phyloP scores from a whole-genome alignment of 2,113 vertebrate species.

The Chaetops frenatus region DNA sequence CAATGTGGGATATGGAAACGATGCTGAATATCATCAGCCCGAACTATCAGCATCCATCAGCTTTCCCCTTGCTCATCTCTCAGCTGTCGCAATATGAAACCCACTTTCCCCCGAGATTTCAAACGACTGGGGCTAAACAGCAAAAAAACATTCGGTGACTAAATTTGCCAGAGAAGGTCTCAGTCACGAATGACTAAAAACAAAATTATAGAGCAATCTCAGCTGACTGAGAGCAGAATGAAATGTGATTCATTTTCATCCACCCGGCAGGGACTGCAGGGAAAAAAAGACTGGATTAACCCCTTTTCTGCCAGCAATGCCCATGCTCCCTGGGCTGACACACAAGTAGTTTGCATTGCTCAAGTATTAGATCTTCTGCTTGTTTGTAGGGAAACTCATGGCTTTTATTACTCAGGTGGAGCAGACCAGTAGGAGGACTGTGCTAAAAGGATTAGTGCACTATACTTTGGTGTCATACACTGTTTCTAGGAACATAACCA shows the following conservation, averaged over 20 bases:
- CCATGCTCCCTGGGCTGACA: neutral
- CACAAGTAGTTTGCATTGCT: neutral
- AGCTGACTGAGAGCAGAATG: conserved; percentile 66
- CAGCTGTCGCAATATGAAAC: conserved; percentile 53
- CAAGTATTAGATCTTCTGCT: neutral
- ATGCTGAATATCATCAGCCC: conserved; percentile 40
- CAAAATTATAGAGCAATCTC: conserved; percentile 74
- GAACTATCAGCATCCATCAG: conserved; percentile 63
- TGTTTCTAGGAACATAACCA: neutral
- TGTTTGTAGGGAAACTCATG: neutral
- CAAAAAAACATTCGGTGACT: conserved; percentile 61
- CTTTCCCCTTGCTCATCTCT: conserved; percentile 59
- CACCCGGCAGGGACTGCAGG: conserved; percentile 36
- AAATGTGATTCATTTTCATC: conserved; percentile 74
- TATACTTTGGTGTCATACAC: neutral
- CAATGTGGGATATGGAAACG: conserved; percentile 54
- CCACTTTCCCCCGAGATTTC: conserved; percentile 46
- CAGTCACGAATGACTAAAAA: conserved; percentile 74
- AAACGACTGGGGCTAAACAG: conserved; percentile 54
- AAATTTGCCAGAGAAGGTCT: conserved; percentile 70
- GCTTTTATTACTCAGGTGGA: neutral
- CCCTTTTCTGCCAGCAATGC: neutral
- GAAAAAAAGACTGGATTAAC: conserved; percentile 26
- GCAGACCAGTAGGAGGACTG: neutral
- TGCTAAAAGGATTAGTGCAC: neutral